Evolutionary conservation across 2,113 vertebrate genomes (phyloP).

Genomic region (Clarias magur): DNA sequence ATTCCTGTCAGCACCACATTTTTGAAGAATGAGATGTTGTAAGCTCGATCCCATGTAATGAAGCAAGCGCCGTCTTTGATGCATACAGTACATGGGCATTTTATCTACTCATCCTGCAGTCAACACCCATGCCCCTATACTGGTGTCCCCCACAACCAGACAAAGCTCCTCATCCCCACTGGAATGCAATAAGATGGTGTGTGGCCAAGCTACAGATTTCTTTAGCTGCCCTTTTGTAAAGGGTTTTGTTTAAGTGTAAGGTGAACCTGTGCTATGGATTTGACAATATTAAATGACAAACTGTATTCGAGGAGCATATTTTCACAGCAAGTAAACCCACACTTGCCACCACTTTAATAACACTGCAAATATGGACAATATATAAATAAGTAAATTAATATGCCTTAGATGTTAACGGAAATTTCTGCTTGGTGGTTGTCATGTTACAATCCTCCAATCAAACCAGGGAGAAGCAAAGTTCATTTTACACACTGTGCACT

Average conservation of each 20-base stretch:
- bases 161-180: slow-evolving; percentile 31
- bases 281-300: slow-evolving; percentile 23
- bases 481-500: slow-evolving; percentile 27
- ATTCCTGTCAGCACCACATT: slow-evolving; percentile 33
- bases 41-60: slow-evolving; percentile 28
- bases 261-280: slow-evolving; percentile 42
- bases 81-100: background rate
- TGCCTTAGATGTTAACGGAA: slow-evolving; percentile 7
- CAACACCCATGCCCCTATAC: slow-evolving; percentile 9
- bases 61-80: slow-evolving; percentile 46
- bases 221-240: slow-evolving; percentile 37
- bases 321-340: background rate
- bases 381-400: background rate
- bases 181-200: slow-evolving; percentile 42
- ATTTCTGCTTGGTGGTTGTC: slow-evolving; percentile 32
- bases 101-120: slow-evolving; percentile 26
- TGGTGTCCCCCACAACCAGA: slow-evolving; percentile 34
- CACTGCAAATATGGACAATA: slow-evolving; percentile 6
- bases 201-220: background rate
- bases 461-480: slow-evolving; percentile 39
- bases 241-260: slow-evolving; percentile 4
- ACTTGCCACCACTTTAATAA: background rate
- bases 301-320: slow-evolving; percentile 19
- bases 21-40: slow-evolving; percentile 37
- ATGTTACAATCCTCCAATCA: slow-evolving; percentile 43